Percentiles rank a stretch among this genome's conserved stretches.
Evolutionary conservation across 2,113 vertebrate genomes (phyloP).

Genomic region (human): GRCh38 chr11:26616001-26616500

Average conservation of each 20-base stretch:
- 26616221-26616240: not conserved
- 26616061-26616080: not conserved
- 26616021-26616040: not conserved
- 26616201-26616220: not conserved
- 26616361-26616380: not conserved
- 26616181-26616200: not conserved
- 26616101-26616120: not conserved
- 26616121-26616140: not conserved
- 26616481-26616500: slow-evolving; percentile 25
- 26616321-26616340: too few relatives aligned
- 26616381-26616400: not conserved
- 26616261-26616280: not conserved
- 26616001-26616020: not conserved
- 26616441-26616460: not conserved
- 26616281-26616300: not conserved
- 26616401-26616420: not conserved
- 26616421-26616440: not conserved
- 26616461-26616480: slow-evolving; percentile 21
- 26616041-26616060: not conserved
- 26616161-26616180: not conserved
- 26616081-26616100: not conserved
- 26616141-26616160: not conserved
- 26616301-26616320: too few relatives aligned
- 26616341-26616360: too few relatives aligned
- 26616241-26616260: not conserved